phyloP scores from a whole-genome alignment of 2,888 invertebrate genomes.

The Leptarthrus brevirostris region DNA sequence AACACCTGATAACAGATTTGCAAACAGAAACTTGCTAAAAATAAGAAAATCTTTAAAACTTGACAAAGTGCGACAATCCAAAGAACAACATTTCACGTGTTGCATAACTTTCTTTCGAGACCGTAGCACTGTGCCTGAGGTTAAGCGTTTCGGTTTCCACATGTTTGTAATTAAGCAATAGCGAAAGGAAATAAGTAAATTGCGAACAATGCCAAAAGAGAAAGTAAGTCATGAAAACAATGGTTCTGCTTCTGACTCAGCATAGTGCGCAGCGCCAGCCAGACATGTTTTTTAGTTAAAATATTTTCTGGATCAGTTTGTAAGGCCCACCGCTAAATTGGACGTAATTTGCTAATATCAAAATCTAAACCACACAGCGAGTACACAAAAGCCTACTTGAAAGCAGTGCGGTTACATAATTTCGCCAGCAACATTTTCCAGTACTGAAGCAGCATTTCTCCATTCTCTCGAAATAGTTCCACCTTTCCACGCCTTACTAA shows the following conservation, averaged over 20 bases:
- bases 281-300: background rate
- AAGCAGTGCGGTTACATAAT: background rate
- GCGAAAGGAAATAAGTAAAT: constrained; percentile 27
- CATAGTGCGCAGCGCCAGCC: background rate
- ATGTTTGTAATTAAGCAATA: constrained; percentile 31
- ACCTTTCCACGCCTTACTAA: background rate
- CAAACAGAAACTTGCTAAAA: too few species aligned
- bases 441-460: background rate
- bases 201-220: constrained; percentile 35
- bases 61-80: background rate
- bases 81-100: background rate
- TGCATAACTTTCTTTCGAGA: constrained; percentile 11
- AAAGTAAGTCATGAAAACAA: constrained; percentile 28
- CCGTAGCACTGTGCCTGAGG: background rate
- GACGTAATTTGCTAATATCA: background rate
- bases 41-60: too few species aligned
- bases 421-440: background rate
- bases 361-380: background rate
- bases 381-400: background rate
- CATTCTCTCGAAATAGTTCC: background rate
- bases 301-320: background rate
- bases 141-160: constrained; percentile 17
- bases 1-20: too few species aligned
- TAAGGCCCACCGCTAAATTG: background rate
- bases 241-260: constrained; percentile 7